Evolutionary conservation across 1,140 invertebrate species (phyloP).

Genomic region (Asobara japonica): DNA sequence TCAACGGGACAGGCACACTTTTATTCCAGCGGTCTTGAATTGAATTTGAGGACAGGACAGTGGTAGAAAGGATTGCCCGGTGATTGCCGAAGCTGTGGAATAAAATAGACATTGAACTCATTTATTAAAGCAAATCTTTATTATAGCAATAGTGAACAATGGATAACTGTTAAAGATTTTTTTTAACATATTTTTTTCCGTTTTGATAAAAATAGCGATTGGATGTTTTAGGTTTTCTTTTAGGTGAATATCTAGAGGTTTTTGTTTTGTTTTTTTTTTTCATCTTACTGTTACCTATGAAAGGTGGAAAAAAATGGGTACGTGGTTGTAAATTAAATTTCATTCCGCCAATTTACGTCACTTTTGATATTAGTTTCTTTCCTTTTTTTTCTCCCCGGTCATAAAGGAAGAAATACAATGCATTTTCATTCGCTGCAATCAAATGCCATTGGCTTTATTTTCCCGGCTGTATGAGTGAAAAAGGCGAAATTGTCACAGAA

Average conservation of each 20-base stretch:
- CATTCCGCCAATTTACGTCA: not conserved
- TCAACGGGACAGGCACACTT: too few species aligned
- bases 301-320: not conserved
- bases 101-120: constrained; percentile 38
- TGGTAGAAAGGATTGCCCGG: not conserved
- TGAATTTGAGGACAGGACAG: too few species aligned
- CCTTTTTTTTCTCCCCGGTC: too few species aligned
- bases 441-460: not conserved
- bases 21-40: too few species aligned
- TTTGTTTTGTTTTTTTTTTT: constrained; percentile 13
- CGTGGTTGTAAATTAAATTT: not conserved
- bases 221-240: constrained; percentile 53
- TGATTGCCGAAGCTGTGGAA: not conserved
- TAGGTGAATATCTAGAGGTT: constrained; percentile 55
- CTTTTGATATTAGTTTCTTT: not conserved
- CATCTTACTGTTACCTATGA: constrained; percentile 4
- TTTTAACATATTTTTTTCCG: constrained; percentile 53
- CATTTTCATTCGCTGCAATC: not conserved
- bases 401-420: not conserved
- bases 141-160: constrained; percentile 67
- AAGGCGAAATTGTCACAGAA: too few species aligned
- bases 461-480: too few species aligned
- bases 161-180: constrained; percentile 66
- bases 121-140: constrained; percentile 68
- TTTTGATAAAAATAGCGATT: constrained; percentile 66